These are phyloP conservation scores for Lagorchestes hirsutus DNA, from an alignment of 2,797 vertebrate species.

Conservation along the genomic window DNA sequence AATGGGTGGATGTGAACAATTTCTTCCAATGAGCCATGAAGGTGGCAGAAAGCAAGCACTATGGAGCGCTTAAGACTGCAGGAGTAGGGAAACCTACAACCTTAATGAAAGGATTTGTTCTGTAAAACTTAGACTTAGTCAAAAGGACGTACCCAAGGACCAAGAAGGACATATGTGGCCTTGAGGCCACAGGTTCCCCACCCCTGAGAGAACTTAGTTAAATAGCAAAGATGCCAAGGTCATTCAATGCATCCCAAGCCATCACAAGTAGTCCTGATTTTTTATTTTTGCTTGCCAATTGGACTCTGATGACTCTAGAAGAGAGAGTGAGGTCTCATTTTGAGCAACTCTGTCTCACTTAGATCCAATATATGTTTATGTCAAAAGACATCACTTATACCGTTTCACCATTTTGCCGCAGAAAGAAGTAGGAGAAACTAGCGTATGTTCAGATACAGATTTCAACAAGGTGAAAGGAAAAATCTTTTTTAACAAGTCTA, in stretches of 20 bases:
- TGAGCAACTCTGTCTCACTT: neutral
- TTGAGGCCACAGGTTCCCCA: too few relatives aligned
- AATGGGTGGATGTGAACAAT: neutral
- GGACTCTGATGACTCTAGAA: too few relatives aligned
- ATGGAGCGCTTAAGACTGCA: neutral
- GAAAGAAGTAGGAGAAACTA: neutral
- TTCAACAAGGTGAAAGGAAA: neutral
- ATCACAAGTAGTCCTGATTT: neutral
- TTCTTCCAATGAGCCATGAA: neutral
- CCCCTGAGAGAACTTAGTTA: neutral
- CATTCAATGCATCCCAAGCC: neutral
- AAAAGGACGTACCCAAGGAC: too few relatives aligned
- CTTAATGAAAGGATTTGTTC: too few relatives aligned
- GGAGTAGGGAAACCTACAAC: too few relatives aligned
- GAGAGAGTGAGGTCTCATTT: too few relatives aligned
- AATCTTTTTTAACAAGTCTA: neutral
- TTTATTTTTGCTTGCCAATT: neutral
- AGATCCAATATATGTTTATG: neutral
- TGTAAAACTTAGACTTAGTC: too few relatives aligned
- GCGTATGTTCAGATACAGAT: neutral
- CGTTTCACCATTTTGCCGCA: neutral
- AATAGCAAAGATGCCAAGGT: neutral
- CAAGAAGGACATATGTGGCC: too few relatives aligned
- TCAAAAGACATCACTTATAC: neutral
- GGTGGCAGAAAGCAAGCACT: neutral